A percentile compares a stretch with the other conserved stretches of the same genome.
Evolutionary conservation across 2,888 invertebrate species (phyloP).

Genomic region (Fragum sueziense): DNA sequence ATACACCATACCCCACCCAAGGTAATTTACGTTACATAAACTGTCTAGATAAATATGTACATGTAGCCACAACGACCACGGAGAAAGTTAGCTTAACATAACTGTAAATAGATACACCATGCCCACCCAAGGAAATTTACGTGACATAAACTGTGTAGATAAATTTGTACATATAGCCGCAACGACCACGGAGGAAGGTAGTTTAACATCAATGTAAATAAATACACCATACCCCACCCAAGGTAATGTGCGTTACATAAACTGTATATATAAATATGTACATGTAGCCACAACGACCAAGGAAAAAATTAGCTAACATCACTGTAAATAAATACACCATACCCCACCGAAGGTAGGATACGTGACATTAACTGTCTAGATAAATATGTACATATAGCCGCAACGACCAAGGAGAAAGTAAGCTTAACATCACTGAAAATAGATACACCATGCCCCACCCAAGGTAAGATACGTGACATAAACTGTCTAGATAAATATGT

Average conservation of each 20-base stretch:
- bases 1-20: background rate
- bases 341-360: too few species aligned
- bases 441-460: background rate
- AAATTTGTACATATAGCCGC: too few species aligned
- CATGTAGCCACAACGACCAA: background rate
- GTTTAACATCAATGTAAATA: conserved; percentile 69
- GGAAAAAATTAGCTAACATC: conserved; percentile 39
- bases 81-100: background rate
- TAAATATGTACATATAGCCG: background rate
- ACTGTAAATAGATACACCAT: background rate
- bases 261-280: background rate
- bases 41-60: background rate
- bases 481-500: too few species aligned
- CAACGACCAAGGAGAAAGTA: too few species aligned
- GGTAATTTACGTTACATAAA: background rate
- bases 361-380: background rate
- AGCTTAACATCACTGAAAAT: background rate
- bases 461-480: too few species aligned
- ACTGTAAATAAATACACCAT: background rate
- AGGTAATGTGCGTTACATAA: background rate
- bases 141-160: too few species aligned
- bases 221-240: background rate
- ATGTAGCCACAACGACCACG: too few species aligned
- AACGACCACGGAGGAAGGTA: conserved; percentile 70
- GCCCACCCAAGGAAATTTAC: too few species aligned